Conservation (phyloP, 1,140 invertebrate genomes). For the Pygmarrhopalites habei region DNA sequence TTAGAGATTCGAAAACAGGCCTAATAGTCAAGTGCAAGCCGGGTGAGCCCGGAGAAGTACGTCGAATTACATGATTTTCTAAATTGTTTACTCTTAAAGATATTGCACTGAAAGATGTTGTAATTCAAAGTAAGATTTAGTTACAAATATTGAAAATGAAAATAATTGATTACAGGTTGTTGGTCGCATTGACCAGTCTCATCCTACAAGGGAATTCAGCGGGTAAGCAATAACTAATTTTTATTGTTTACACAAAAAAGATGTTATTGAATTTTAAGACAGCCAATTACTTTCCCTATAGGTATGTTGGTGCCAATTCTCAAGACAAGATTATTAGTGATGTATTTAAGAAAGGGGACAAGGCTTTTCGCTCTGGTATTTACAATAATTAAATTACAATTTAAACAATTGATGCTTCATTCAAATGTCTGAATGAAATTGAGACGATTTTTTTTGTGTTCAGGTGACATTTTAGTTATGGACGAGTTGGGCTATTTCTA, state of each 20-base stretch:
- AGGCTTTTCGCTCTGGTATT: constrained; percentile 79
- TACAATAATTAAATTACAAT: neutral
- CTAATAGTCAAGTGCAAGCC: constrained; percentile 58
- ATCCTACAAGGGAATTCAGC: constrained; percentile 68
- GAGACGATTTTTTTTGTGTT: constrained; percentile 42
- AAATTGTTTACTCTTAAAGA: no score
- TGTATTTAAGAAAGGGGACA: constrained; percentile 83
- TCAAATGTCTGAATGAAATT: neutral
- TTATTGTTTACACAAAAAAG: neutral
- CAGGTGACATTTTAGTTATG: constrained; percentile 83
- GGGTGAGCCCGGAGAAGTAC: constrained; percentile 68
- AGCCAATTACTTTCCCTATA: constrained; percentile 55
- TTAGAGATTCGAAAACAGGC: constrained; percentile 51
- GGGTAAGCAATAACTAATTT: constrained; percentile 53
- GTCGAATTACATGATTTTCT: no score
- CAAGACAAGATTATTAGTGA: constrained; percentile 87
- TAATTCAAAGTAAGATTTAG: no score
- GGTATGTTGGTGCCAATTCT: constrained; percentile 63
- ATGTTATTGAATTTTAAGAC: neutral
- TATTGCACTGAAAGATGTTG: no score
- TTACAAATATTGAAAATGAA: no score
- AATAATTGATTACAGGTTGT: no score
- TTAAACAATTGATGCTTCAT: neutral
- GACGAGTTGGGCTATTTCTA: constrained; percentile 90
- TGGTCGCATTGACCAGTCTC: constrained; percentile 81